Evolutionary conservation across 1,140 invertebrate species (phyloP).

Genomic region (Sitophilus oryzae): DNA sequence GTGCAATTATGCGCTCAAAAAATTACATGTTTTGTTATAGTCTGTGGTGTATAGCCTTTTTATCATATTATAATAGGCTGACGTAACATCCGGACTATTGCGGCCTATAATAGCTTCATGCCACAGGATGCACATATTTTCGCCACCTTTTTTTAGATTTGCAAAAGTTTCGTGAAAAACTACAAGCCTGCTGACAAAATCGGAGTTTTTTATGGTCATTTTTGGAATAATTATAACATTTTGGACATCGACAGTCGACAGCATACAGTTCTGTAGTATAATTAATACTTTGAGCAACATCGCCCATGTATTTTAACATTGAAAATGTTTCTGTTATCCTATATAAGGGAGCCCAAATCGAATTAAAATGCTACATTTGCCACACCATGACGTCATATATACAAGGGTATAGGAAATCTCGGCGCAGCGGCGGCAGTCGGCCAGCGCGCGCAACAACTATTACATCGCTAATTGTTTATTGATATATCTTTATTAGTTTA

Average conservation of each 20-base stretch:
- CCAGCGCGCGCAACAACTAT: no score
- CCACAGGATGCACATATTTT: conserved; percentile 7
- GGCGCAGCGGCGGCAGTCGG: no score
- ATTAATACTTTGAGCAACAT: conserved; percentile 2
- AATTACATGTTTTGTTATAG: neutral
- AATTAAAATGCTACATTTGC: no score
- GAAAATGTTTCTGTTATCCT: no score
- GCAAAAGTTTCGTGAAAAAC: conserved; percentile 14
- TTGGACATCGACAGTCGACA: conserved; percentile 4
- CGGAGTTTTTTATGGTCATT: conserved; percentile 12
- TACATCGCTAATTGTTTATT: no score
- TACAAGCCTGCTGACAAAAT: conserved; percentile 8
- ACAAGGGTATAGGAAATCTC: no score
- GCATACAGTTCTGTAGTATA: no score
- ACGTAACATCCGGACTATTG: neutral
- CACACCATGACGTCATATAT: no score
- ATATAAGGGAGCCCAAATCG: no score
- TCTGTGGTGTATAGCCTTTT: neutral
- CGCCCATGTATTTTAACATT: no score
- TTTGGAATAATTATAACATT: conserved; percentile 12
- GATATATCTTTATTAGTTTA: no score
- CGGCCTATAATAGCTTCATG: conserved; percentile 12
- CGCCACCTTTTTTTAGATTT: conserved; percentile 9
- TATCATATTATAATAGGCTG: conserved; percentile 4
- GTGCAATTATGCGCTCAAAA: conserved; percentile 5